phyloP scores from a whole-genome alignment of 2,797 vertebrate species.

The Hylomyscus alleni region DNA sequence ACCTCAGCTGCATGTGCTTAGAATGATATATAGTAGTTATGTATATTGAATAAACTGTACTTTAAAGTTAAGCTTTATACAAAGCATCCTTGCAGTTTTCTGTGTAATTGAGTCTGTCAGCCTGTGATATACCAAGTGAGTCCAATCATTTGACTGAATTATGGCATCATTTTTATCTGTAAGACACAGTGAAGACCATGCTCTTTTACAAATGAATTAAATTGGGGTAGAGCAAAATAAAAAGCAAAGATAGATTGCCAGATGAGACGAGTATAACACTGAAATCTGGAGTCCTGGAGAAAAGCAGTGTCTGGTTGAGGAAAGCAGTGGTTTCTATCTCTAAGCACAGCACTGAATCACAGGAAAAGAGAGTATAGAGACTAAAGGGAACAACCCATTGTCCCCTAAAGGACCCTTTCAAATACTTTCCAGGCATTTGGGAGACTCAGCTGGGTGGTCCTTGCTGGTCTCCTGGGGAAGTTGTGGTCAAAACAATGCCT shows the following conservation, averaged over 20 bases:
- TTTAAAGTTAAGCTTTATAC: constrained; percentile 63
- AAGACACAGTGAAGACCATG: neutral
- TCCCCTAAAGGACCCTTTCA: neutral
- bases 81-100: constrained; percentile 59
- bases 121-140: neutral
- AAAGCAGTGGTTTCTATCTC: neutral
- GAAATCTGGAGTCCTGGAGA: constrained; percentile 7
- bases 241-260: constrained; percentile 37
- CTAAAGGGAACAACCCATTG: neutral
- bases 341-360: neutral
- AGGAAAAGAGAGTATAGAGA: neutral
- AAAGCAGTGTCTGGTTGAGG: neutral
- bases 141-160: constrained; percentile 60
- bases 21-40: constrained; percentile 18
- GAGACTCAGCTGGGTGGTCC: neutral
- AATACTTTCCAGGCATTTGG: neutral
- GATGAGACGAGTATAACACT: constrained; percentile 34
- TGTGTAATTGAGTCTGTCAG: constrained; percentile 54
- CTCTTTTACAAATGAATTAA: constrained; percentile 64
- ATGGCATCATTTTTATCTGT: neutral
- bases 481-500: neutral
- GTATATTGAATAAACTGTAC: neutral
- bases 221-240: constrained; percentile 53
- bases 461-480: neutral
- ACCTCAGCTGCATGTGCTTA: constrained; percentile 4